phyloP scores from a whole-genome alignment of 2,113 vertebrate species.

The Puffinus mauretanicus region DNA sequence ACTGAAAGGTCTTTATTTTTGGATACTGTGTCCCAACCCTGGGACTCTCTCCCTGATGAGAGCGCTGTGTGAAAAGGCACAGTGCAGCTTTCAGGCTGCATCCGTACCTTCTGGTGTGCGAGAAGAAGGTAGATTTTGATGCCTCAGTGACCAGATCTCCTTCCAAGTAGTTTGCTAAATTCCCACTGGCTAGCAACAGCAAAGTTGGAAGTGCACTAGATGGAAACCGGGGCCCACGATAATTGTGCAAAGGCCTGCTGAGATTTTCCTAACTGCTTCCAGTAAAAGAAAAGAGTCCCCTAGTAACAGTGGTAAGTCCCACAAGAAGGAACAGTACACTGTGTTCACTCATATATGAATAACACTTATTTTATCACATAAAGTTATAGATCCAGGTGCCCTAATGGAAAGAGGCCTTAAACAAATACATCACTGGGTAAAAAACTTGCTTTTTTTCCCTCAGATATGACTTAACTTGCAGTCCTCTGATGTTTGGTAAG shows the following conservation, averaged over 20 bases:
- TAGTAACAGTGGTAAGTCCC: slow-evolving; percentile 75
- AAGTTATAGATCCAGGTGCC: slow-evolving; percentile 54
- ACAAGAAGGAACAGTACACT: slow-evolving; percentile 79
- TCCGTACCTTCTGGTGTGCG: slow-evolving; percentile 72
- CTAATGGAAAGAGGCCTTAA: slow-evolving; percentile 18
- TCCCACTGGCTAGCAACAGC: slow-evolving; percentile 80
- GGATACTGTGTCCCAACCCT: slow-evolving; percentile 47
- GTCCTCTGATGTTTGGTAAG: background rate
- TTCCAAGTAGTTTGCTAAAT: slow-evolving; percentile 79
- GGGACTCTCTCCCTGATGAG: slow-evolving; percentile 74
- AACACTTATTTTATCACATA: slow-evolving; percentile 86
- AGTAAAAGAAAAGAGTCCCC: slow-evolving; percentile 84
- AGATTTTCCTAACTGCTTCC: slow-evolving; percentile 83
- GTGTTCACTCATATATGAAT: slow-evolving; percentile 86
- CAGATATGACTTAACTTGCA: background rate
- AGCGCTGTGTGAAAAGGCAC: slow-evolving; percentile 80
- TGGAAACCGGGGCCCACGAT: slow-evolving; percentile 80
- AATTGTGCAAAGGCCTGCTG: slow-evolving; percentile 89
- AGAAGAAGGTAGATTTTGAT: slow-evolving; percentile 84
- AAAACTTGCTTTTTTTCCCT: background rate
- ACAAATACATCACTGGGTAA: background rate
- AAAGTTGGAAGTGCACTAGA: slow-evolving; percentile 81
- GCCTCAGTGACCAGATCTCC: slow-evolving; percentile 88
- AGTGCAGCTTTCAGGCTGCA: slow-evolving; percentile 62
- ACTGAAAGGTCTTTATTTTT: slow-evolving; percentile 65